phyloP scores from a whole-genome alignment of 2,113 vertebrate genomes.

The Larimichthys polyactis region DNA sequence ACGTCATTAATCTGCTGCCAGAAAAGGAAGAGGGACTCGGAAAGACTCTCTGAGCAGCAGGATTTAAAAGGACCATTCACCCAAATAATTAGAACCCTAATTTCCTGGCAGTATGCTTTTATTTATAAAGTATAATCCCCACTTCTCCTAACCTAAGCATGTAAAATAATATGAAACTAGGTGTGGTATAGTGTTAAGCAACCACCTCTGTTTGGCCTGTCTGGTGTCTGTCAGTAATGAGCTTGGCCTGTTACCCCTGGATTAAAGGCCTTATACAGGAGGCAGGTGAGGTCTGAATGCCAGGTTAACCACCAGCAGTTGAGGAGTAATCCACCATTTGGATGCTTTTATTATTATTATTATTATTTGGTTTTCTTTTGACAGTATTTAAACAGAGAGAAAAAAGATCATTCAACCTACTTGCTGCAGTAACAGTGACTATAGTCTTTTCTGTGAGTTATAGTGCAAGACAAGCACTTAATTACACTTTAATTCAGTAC shows the following conservation, averaged over 20 bases:
- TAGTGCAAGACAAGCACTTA: neutral
- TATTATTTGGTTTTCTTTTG: neutral
- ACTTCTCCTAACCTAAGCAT: neutral
- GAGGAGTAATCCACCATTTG: neutral
- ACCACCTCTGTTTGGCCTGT: constrained; percentile 28
- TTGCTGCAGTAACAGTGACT: neutral
- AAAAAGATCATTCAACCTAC: neutral
- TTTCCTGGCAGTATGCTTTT: constrained; percentile 43
- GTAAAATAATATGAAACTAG: constrained; percentile 20
- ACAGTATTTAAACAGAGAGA: neutral
- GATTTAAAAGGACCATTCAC: constrained; percentile 45
- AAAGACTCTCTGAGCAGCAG: constrained; percentile 48
- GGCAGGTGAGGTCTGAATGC: constrained; percentile 24
- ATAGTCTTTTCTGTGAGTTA: constrained; percentile 2
- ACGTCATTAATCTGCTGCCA: constrained; percentile 78
- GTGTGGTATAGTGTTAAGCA: neutral
- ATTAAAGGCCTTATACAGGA: constrained; percentile 45
- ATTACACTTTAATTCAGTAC: neutral
- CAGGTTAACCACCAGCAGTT: constrained; percentile 39
- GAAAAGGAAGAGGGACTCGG: constrained; percentile 61
- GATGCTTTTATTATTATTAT: neutral
- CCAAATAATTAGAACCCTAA: constrained; percentile 46
- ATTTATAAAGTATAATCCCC: constrained; percentile 36
- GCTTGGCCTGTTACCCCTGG: constrained; percentile 57
- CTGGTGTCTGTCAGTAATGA: constrained; percentile 47